Conservation (phyloP, 2,797 vertebrate species). For the Sebastes aleutianus region DNA sequence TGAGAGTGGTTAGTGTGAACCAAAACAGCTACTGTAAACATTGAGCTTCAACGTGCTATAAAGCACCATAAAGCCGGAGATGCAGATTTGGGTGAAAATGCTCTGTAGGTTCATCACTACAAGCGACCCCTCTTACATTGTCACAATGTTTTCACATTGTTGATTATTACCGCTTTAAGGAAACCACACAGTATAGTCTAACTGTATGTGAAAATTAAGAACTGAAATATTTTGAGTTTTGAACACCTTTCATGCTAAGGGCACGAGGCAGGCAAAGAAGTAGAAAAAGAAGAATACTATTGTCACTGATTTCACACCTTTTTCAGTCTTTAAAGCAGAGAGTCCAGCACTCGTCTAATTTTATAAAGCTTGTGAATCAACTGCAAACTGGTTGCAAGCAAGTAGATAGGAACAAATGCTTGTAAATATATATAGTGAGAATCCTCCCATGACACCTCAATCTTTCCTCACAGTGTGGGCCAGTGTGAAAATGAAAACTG, state of each 20-base stretch:
- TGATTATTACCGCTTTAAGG: neutral
- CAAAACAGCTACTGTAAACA: neutral
- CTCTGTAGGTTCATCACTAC: neutral
- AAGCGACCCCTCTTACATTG: neutral
- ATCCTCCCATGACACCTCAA: conserved; percentile 28
- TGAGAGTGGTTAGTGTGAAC: neutral
- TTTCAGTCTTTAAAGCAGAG: neutral
- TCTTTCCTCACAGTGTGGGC: conserved; percentile 28
- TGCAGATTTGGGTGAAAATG: neutral
- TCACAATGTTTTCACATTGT: neutral
- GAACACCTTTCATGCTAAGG: neutral
- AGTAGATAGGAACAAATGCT: neutral
- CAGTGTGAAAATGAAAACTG: conserved; percentile 33
- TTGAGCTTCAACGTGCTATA: too few relatives aligned
- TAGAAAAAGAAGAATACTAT: neutral
- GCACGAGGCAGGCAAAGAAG: neutral
- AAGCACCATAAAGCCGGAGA: neutral
- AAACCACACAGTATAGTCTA: neutral
- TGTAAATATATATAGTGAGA: conserved; percentile 9
- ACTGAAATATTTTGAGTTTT: neutral
- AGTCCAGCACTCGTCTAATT: too few relatives aligned
- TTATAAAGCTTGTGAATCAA: neutral
- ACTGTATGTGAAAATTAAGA: neutral
- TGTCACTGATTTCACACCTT: neutral
- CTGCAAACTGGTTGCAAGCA: neutral